Percentiles rank a stretch among this genome's conserved stretches.
Conservation (phyloP, 2,797 vertebrate species). For the Bovichtus diacanthus region DNA sequence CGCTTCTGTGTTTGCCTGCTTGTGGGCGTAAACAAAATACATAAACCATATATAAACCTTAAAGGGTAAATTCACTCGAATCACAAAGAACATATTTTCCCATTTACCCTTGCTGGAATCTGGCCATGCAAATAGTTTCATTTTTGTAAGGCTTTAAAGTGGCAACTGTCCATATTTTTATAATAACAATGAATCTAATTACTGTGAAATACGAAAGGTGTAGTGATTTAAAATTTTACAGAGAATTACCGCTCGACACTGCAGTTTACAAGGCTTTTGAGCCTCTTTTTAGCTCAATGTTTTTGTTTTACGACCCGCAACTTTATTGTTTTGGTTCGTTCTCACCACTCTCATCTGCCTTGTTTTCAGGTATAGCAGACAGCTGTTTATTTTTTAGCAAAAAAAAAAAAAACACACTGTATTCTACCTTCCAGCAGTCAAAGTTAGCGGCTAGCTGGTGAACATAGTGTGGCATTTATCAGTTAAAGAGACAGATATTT, state of each 20-base stretch:
- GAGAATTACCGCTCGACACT: not conserved
- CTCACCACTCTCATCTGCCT: too few relatives aligned
- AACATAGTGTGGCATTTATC: not conserved
- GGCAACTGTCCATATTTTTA: not conserved
- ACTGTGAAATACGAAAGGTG: not conserved
- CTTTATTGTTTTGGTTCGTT: too few relatives aligned
- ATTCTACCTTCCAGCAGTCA: too few relatives aligned
- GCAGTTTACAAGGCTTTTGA: not conserved
- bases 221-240: not conserved
- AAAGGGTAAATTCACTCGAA: slow-evolving; percentile 36
- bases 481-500: not conserved
- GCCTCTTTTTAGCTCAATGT: not conserved
- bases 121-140: not conserved
- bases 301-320: too few relatives aligned
- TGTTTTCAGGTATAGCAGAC: too few relatives aligned
- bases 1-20: slow-evolving; percentile 74
- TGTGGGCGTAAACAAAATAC: slow-evolving; percentile 36
- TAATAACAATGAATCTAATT: not conserved
- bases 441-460: not conserved
- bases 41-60: slow-evolving; percentile 20
- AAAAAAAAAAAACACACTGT: too few relatives aligned
- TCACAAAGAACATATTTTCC: slow-evolving; percentile 7
- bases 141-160: not conserved
- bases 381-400: too few relatives aligned
- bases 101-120: not conserved